Base-by-base conservation (phyloP, 92 coral and sea anemone species). In the Bergia sp. region DNA sequence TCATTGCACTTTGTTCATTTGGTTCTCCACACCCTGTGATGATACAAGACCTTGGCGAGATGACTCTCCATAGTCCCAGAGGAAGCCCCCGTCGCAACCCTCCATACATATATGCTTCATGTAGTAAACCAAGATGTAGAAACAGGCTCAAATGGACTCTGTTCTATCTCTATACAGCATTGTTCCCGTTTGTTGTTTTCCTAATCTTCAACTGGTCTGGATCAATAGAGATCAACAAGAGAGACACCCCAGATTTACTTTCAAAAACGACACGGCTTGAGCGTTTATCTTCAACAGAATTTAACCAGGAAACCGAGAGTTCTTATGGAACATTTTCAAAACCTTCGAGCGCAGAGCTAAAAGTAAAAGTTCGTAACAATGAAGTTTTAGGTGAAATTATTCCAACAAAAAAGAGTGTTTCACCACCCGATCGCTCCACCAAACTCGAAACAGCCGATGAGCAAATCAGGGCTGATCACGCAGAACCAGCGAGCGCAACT, bases 71-170 rank as follows among this genome's bases (percentile, higher is more conserved):
- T 2, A 81, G 44, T 16, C 81, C 81, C 12, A 43, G 29, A 43
- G 15, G 16, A 58, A 81, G 37, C 72, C 73, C 67, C 1, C 49
- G 18, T 38, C 42, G 13, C 44, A 37, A 58, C n/a, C 73, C 73
- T 6, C 37, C 47, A 38, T 81, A 81, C 13, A 61, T 7, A 41
- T n/a, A 39, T 2, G 29, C 73, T n/a, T 64, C 73, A 7, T 39
- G 18, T 41, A 16, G 47, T 41, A 61, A 57, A 61, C 73, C 85
- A 8, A 81, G 74, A 36, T 61, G 73, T 58, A 81, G 50, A 38
- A 81, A 39, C 73, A 57, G 37, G 47, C 40, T 81, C 36, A 81
- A 81, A 21, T 81, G 85, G 85, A 58, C 74, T 57, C 73, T 81
- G 73, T 20, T 81, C 0, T 81, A 21, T 57, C 49, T 81, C 6